Percentiles rank a stretch among this genome's conserved stretches.
phyloP scores from a whole-genome alignment of 2,113 vertebrate species.

The Oreochromis niloticus region DNA sequence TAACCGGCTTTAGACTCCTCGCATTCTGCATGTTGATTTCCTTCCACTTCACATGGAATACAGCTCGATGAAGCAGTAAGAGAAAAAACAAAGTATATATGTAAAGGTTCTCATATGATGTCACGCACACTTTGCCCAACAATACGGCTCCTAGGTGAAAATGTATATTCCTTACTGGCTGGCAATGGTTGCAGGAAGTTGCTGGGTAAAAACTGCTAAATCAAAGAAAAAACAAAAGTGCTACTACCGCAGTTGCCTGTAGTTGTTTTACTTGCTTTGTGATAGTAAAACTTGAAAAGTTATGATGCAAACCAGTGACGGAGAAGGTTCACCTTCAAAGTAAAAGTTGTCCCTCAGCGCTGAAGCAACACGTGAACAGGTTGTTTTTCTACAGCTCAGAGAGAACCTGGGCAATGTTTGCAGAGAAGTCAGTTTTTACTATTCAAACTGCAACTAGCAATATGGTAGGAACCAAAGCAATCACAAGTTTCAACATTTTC shows the following conservation, averaged over 20 bases:
- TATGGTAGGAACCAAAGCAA: not conserved
- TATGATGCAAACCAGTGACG: not conserved
- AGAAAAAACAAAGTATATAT: not conserved
- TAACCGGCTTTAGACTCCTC: not conserved
- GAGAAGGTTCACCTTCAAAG: not conserved
- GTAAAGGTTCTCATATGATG: not conserved
- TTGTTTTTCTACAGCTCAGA: not conserved
- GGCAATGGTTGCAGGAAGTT: accelerated
- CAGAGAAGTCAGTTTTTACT: not conserved
- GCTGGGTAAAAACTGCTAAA: not conserved
- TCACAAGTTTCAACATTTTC: not conserved
- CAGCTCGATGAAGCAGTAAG: not conserved
- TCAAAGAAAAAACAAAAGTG: not conserved
- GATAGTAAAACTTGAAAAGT: not conserved
- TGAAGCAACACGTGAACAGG: accelerated
- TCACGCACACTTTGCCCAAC: not conserved
- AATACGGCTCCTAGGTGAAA: not conserved
- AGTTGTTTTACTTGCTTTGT: not conserved
- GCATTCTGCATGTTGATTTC: not conserved
- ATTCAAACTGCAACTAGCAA: not conserved
- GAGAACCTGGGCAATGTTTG: not conserved
- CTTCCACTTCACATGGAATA: accelerated
- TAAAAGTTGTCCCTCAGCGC: accelerated
- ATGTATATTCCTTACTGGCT: accelerated
- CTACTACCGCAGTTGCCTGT: not conserved